These are phyloP conservation scores for Tyrannus savana DNA, from an alignment of 2,113 vertebrate species.

Conservation along the genomic window DNA sequence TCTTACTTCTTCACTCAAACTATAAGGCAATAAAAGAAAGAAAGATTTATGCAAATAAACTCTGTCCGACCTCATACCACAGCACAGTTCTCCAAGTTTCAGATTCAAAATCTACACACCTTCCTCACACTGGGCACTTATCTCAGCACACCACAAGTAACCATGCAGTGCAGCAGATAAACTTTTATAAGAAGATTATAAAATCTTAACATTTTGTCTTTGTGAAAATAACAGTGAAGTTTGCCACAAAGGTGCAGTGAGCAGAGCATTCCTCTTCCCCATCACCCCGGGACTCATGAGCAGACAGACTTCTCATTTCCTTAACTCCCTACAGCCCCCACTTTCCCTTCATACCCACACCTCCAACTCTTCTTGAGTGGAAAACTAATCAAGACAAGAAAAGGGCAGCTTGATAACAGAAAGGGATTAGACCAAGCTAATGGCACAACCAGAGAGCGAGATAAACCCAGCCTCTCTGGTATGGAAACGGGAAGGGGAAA, in stretches of 20 bases:
- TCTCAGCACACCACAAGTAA: conserved; percentile 2
- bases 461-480: not conserved
- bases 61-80: not conserved
- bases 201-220: conserved; percentile 36
- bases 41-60: conserved; percentile 14
- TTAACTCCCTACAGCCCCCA: not conserved
- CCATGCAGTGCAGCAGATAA: conserved; percentile 9
- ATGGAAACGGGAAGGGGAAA: not conserved
- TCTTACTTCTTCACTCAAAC: not conserved
- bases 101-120: not conserved
- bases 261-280: not conserved
- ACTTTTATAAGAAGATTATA: conserved; percentile 49
- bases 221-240: not conserved
- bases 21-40: not conserved
- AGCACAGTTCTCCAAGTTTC: not conserved
- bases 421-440: not conserved
- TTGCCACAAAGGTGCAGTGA: not conserved
- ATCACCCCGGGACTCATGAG: not conserved
- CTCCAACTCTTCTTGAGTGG: not conserved
- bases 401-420: not conserved
- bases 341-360: not conserved
- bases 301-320: not conserved
- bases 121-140: conserved; percentile 36
- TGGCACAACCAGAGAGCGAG: not conserved
- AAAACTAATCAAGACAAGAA: conserved; percentile 3